Base-by-base conservation (phyloP, 2,113 vertebrate genomes). In the Pristiophorus japonicus region DNA sequence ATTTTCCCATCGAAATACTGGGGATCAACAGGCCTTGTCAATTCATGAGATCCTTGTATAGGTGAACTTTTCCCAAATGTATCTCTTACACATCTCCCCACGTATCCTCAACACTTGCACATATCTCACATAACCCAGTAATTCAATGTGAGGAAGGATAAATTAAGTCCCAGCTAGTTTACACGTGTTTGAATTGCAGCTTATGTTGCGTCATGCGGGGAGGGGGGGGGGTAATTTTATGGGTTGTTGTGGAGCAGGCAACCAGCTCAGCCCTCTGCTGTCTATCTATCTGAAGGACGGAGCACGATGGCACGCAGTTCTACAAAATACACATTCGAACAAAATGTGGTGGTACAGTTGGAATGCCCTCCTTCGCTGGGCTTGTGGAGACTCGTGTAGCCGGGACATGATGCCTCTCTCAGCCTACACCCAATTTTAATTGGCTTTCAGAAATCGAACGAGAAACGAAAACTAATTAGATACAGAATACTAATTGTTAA, bases 391-490 rank as follows among this genome's bases (percentile, higher is more conserved):
- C 7, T 67, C 42, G 65, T 27, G 66, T 30, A 7, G 2, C 14
- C 22, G 73, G 66, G 65, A 70, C 42, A 45, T 51, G 65, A 14
- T 24, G 11, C 22, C 30, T 90, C 24, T 55, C 87, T 59, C 87
- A 62, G 45, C 27, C 55, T 18, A 70, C 38, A 4, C 42, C 47
- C 14, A 51, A 27, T 14, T 73, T 51, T 70, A 66, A 94, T 94
- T 94, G 65, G 42, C 66, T 94, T 94, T 51, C 38, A 27, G 8
- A 67, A 94, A 45, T 94, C 92, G 38, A 94, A 94, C 92, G 63
- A 45, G 92, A 45, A 67, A 94, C 10, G 14, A 88, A 88, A 55
- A 59, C 20, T 30, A 94, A 67, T 27, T 30, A 45, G 18, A 67
- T 67, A 42, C 92, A 67, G 10, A 27, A 47, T 47, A 67, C 10